phyloP scores from a whole-genome alignment of 2,888 invertebrate genomes.

The Caenorhabditis panamensis region DNA sequence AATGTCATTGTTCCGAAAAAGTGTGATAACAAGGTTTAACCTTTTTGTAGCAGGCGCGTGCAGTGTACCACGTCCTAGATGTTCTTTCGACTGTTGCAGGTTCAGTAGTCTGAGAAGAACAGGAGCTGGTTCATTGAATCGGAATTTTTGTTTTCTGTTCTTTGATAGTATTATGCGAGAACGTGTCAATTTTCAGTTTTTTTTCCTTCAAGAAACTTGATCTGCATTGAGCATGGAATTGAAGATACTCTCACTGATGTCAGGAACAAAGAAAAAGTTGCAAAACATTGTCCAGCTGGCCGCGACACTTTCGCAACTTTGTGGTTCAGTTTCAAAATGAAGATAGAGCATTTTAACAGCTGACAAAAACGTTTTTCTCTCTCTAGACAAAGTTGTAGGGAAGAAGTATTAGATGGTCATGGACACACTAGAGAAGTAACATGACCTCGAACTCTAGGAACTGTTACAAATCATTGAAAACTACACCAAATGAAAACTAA shows the following conservation, averaged over 20 bases:
- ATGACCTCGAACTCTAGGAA: no score
- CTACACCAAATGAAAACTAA: no score
- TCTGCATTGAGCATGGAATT: no score
- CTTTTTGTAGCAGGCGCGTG: slow-evolving; percentile 8
- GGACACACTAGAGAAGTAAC: not conserved
- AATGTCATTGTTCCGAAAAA: slow-evolving; percentile 29
- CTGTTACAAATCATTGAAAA: no score
- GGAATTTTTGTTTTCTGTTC: not conserved
- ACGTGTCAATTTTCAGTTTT: slow-evolving; percentile 10
- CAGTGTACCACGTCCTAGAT: slow-evolving; percentile 11
- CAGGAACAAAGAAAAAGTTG: slow-evolving; percentile 8
- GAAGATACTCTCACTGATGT: no score
- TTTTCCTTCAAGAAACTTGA: slow-evolving; percentile 14
- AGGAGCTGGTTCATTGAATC: slow-evolving; percentile 7
- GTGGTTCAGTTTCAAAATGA: slow-evolving; percentile 15
- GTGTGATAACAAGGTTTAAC: slow-evolving; percentile 33
- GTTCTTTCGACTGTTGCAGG: slow-evolving; percentile 14
- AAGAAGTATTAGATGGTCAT: not conserved
- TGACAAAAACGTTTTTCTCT: slow-evolving; percentile 10
- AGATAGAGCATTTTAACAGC: slow-evolving; percentile 35
- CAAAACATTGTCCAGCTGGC: not conserved
- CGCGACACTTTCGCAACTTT: slow-evolving; percentile 28
- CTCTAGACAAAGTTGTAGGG: not conserved
- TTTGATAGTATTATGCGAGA: not conserved
- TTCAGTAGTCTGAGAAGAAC: no score